Base-by-base conservation (phyloP, 2,113 vertebrate genomes). In the Hiodon alosoides region DNA sequence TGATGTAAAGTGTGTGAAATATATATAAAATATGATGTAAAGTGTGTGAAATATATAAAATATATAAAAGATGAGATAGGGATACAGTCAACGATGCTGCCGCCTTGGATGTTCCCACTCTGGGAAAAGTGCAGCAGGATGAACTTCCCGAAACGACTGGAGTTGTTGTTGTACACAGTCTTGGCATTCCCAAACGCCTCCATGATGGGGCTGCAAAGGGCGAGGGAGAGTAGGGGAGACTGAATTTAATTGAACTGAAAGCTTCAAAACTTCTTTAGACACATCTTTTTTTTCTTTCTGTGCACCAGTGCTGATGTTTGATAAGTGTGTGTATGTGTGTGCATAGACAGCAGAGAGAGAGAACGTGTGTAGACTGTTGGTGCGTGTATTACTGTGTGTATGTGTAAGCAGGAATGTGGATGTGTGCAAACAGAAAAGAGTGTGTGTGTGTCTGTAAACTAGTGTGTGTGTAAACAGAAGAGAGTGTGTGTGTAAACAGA, bases 161-260 rank as follows among this genome's bases (percentile, higher is more conserved):
- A 96, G 86, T 96, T 96, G 84, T 96, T 96, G 88, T 96, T 96
- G 87, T 96, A 96, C 53, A 96, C 92, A 0, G 95, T 96, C 83
- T 94, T 96, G 58, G 95, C 94, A 9, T 96, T 96, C 72, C 95
- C 95, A 81, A 96, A 96, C 3, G 93, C 93, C 75, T 96, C 95
- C 90, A 96, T 93, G 80, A 96, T 94, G 53, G 95, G 95, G 77
- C 95, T 96, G 85, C 4, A 82, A 79, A 87, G 66, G 79, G 10
- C 79, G 81, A 48, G 48, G 67, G 67, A 73, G 7, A 65, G 6
- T 46, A 57, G 8, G 9, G 46, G 4, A 31, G 55, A 57, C 7
- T 59, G 58, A 9, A 31, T 31, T 31, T 31, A 31, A 31, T 31
- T 31, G 31, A 31, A 31, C 31, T 31, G 31, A 31, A 31, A 31